Conservation (phyloP, 2,113 vertebrate species). For the Dromaius novaehollandiae region DNA sequence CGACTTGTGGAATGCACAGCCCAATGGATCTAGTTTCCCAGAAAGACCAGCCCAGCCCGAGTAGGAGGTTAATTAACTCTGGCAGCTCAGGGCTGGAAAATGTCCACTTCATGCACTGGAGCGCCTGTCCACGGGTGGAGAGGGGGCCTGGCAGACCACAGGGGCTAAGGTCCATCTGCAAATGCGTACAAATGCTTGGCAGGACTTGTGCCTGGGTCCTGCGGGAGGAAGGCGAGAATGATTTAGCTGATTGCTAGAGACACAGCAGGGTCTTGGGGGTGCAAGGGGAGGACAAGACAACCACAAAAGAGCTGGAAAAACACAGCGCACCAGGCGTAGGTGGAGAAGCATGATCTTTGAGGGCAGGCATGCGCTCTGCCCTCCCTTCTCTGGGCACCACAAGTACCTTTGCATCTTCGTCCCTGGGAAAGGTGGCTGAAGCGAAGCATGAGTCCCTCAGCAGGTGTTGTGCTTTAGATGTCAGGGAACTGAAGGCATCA, state of each 20-base stretch:
- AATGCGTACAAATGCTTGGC: constrained; percentile 24
- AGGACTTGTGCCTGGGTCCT: constrained; percentile 9
- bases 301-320: constrained; percentile 55
- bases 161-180: constrained; percentile 60
- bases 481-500: not conserved
- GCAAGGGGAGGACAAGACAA: constrained; percentile 6
- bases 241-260: not conserved
- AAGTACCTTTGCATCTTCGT: not conserved
- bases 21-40: constrained; percentile 63
- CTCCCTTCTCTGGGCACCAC: not conserved
- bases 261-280: not conserved
- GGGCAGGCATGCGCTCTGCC: not conserved
- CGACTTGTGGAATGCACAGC: constrained; percentile 50
- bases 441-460: not conserved
- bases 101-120: constrained; percentile 32
- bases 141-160: constrained; percentile 52
- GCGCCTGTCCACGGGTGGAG: constrained; percentile 42
- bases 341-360: not conserved
- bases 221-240: not conserved
- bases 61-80: constrained; percentile 64
- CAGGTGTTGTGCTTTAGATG: not conserved
- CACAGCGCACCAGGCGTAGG: constrained; percentile 24
- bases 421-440: not conserved
- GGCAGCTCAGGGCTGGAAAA: constrained; percentile 67
- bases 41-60: constrained; percentile 54